Percentiles rank a stretch among this genome's conserved stretches.
phyloP scores from a whole-genome alignment of 2,113 vertebrate species.

The Ptilorrhoa leucosticta region DNA sequence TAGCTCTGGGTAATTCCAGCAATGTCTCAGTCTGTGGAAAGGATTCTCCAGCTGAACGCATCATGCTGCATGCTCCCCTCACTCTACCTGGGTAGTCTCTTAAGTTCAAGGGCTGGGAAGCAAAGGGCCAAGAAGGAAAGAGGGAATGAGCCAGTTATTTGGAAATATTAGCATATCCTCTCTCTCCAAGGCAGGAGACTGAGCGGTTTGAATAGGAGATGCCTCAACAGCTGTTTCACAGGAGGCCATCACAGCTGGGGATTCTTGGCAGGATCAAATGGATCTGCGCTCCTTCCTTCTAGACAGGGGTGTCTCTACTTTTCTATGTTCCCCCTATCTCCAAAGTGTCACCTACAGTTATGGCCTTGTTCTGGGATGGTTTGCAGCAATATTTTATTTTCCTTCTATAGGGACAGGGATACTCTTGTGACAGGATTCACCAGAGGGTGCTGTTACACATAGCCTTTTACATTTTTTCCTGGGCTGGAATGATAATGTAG shows the following conservation, averaged over 20 bases:
- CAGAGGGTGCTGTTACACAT: conserved; percentile 54
- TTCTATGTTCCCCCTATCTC: background rate
- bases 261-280: conserved; percentile 14
- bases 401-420: background rate
- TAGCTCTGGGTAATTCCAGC: conserved; percentile 60
- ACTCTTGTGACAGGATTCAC: conserved; percentile 13
- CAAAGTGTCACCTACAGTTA: background rate
- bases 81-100: conserved; percentile 13
- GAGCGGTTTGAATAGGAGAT: background rate
- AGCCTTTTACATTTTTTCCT: background rate
- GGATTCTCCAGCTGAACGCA: background rate
- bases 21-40: conserved; percentile 36
- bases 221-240: background rate
- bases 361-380: background rate
- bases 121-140: background rate
- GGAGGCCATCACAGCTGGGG: background rate
- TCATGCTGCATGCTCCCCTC: background rate
- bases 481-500: background rate
- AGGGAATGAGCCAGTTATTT: background rate
- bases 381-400: background rate
- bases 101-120: background rate
- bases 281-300: background rate
- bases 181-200: background rate
- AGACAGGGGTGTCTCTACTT: background rate
- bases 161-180: background rate